phyloP scores from a whole-genome alignment of 2,888 invertebrate genomes.

The Sabellastarte sp. region DNA sequence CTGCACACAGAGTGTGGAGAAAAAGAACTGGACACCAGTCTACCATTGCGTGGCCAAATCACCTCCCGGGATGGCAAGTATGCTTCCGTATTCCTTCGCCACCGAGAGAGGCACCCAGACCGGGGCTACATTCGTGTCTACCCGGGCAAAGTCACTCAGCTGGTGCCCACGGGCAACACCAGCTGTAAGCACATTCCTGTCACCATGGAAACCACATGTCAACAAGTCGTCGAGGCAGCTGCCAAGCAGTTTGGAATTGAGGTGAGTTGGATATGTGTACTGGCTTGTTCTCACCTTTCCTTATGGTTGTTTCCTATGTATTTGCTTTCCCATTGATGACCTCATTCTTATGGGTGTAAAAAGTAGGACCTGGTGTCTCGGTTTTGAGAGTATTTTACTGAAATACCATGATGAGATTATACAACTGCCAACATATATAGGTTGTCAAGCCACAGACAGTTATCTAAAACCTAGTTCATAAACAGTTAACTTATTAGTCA shows the following conservation, averaged over 20 bases:
- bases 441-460: too few relatives aligned
- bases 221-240: conserved; percentile 83
- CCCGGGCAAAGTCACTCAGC: conserved; percentile 66
- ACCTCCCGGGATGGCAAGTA: conserved; percentile 82
- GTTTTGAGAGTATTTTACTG: too few relatives aligned
- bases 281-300: too few relatives aligned
- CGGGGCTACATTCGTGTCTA: conserved; percentile 90
- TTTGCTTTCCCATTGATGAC: too few relatives aligned
- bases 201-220: conserved; percentile 81
- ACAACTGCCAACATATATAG: too few relatives aligned
- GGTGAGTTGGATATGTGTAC: too few relatives aligned
- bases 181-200: conserved; percentile 68
- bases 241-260: conserved; percentile 63
- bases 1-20: conserved; percentile 64
- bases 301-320: too few relatives aligned
- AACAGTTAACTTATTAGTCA: too few relatives aligned
- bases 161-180: conserved; percentile 17
- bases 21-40: conserved; percentile 74
- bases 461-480: too few relatives aligned
- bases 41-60: conserved; percentile 70
- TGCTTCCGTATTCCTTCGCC: conserved; percentile 91
- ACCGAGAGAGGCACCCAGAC: conserved; percentile 81
- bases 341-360: too few relatives aligned
- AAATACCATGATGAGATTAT: too few relatives aligned
- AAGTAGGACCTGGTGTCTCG: too few relatives aligned